Evolutionary conservation across 2,888 invertebrate species (phyloP).

Genomic region (Sinhomidia bicolor): DNA sequence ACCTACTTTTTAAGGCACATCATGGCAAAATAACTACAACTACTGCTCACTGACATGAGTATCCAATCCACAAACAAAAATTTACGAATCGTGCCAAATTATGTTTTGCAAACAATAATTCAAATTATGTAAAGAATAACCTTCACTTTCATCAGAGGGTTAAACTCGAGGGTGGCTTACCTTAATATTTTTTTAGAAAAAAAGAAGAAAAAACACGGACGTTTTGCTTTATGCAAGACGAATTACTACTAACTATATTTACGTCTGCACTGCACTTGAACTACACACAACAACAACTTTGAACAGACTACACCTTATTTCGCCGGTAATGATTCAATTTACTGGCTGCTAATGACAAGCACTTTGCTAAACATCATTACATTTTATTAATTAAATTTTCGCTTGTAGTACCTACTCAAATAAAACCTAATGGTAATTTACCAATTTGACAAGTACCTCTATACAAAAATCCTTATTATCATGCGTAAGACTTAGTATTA

Average conservation of each 20-base stretch:
- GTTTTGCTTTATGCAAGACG: background rate
- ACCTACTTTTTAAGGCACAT: background rate
- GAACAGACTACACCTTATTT: background rate
- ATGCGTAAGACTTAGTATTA: background rate
- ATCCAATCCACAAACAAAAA: background rate
- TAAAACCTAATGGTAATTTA: background rate
- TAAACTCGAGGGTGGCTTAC: conserved; percentile 41
- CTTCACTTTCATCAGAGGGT: conserved; percentile 29
- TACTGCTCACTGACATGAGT: no score
- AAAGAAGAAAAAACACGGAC: background rate
- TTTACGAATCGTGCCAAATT: conserved; percentile 33
- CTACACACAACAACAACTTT: conserved; percentile 37
- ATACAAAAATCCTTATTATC: background rate
- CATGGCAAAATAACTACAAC: background rate
- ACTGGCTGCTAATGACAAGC: background rate
- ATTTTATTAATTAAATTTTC: conserved; percentile 32
- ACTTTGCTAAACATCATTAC: background rate
- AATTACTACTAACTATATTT: no score
- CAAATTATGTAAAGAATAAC: background rate
- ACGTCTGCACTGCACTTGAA: conserved; percentile 44
- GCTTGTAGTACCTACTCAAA: background rate
- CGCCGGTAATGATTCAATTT: conserved; percentile 42
- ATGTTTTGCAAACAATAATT: conserved; percentile 33
- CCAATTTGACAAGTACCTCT: no score
- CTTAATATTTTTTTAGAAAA: background rate